Conservation (phyloP, 2,888 invertebrate species). For the Ophion ellenae region DNA sequence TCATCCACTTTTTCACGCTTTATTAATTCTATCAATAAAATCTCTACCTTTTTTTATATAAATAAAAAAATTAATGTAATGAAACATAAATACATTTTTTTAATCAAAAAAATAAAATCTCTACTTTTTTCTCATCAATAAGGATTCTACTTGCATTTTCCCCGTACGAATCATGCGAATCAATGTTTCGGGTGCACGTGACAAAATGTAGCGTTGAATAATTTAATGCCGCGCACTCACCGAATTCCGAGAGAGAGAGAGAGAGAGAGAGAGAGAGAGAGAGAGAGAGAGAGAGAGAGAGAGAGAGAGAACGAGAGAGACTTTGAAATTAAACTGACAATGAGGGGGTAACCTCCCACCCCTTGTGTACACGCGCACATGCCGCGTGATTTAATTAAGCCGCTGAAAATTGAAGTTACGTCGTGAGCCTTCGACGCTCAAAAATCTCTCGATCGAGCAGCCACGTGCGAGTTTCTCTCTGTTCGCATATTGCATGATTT, state of each 20-base stretch:
- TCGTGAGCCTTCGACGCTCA: constrained; percentile 39
- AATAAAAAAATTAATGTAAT: too few species aligned
- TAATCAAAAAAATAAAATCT: too few species aligned
- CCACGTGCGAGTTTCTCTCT: constrained; percentile 58
- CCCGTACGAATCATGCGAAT: background rate
- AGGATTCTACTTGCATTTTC: background rate
- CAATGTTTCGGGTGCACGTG: background rate
- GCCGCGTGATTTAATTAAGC: constrained; percentile 57
- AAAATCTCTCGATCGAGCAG: constrained; percentile 43
- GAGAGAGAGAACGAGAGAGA: too few species aligned
- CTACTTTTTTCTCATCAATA: too few species aligned
- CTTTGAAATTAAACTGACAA: constrained; percentile 44
- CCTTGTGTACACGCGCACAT: background rate
- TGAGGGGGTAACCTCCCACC: constrained; percentile 15
- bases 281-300: background rate
- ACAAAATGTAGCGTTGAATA: constrained; percentile 4
- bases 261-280: too few species aligned
- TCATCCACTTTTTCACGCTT: too few species aligned
- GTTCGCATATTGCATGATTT: constrained; percentile 4
- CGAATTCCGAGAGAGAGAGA: background rate
- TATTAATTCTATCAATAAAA: too few species aligned
- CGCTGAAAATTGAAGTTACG: constrained; percentile 58
- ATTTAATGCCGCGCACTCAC: background rate
- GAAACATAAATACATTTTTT: too few species aligned
- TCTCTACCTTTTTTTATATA: too few species aligned